Evolutionary conservation across 2,888 invertebrate genomes (phyloP).

Genomic region (Oligia strigilis): DNA sequence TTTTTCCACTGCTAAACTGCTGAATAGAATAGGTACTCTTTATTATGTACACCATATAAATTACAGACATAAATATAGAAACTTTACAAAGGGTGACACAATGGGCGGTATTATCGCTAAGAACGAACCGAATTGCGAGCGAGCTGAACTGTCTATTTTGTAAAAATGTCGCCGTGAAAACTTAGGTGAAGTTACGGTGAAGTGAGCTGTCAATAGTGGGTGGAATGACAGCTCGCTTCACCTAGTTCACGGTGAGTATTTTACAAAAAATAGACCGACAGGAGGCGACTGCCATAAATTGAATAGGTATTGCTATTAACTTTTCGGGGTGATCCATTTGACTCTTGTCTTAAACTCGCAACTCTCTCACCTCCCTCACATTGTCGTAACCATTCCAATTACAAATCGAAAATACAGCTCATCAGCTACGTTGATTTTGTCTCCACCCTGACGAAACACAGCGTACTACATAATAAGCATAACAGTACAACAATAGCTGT

Average conservation of each 20-base stretch:
- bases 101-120: too few relatives aligned
- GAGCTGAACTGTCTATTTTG: background rate
- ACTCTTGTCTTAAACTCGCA: too few relatives aligned
- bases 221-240: background rate
- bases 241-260: background rate
- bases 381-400: slow-evolving; percentile 40
- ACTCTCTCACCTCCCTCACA: slow-evolving; percentile 7
- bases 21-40: too few relatives aligned
- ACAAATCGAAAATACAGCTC: slow-evolving; percentile 15
- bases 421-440: slow-evolving; percentile 30
- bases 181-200: too few relatives aligned
- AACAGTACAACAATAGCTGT: slow-evolving; percentile 45
- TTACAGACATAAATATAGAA: too few relatives aligned
- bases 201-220: background rate
- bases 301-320: background rate
- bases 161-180: background rate
- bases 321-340: background rate
- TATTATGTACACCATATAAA: too few relatives aligned
- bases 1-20: too few relatives aligned
- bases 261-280: background rate
- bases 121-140: too few relatives aligned
- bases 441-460: slow-evolving; percentile 47
- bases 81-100: too few relatives aligned
- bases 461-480: slow-evolving; percentile 44
- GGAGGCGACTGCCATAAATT: background rate